These are phyloP conservation scores for Pseudococcus jackbeardsleyi DNA, from an alignment of 2,888 invertebrate species.

Conservation along the genomic window DNA sequence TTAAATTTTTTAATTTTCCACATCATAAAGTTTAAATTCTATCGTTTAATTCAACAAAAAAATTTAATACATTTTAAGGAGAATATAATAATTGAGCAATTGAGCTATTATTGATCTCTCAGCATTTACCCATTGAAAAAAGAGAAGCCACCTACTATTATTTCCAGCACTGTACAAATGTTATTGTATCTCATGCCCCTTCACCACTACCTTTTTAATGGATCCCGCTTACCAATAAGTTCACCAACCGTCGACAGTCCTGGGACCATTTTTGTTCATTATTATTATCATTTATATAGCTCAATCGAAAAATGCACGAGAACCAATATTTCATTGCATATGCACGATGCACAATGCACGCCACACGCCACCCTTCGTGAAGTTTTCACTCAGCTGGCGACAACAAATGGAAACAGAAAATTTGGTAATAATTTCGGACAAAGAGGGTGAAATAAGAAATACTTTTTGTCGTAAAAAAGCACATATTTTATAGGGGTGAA, in stretches of 20 bases:
- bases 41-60: too few relatives aligned
- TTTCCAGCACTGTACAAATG: background rate
- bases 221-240: background rate
- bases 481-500: background rate
- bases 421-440: background rate
- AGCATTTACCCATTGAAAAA: too few relatives aligned
- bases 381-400: background rate
- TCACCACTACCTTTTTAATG: background rate
- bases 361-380: background rate
- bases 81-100: too few relatives aligned
- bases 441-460: background rate
- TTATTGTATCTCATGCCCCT: background rate
- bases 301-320: background rate
- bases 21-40: too few relatives aligned
- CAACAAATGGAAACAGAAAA: background rate
- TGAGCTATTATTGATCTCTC: too few relatives aligned
- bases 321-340: background rate
- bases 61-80: too few relatives aligned
- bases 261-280: background rate
- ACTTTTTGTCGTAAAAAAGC: background rate
- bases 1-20: too few relatives aligned
- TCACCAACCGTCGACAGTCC: background rate
- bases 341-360: conserved; percentile 6
- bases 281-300: background rate
- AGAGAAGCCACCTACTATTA: background rate